Conservation (phyloP, 1,140 invertebrate species). For the Drosophila parvula region DNA sequence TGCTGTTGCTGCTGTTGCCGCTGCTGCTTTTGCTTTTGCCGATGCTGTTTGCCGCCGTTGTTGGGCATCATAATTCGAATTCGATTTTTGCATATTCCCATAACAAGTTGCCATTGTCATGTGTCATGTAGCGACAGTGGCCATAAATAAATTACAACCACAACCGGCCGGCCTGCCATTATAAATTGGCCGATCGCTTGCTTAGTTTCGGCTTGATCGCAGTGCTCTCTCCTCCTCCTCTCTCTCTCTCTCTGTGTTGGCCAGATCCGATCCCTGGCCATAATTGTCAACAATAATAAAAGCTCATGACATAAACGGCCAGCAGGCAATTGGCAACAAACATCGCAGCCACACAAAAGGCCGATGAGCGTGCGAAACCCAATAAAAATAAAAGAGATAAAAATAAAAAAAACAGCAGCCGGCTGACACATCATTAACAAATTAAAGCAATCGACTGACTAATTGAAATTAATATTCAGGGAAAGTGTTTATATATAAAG, state of each 20-base stretch:
- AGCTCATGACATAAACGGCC: constrained; percentile 61
- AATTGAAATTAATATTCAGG: constrained; percentile 16
- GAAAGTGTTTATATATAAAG: not conserved
- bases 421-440: constrained; percentile 70
- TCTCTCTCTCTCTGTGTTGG: constrained; percentile 19
- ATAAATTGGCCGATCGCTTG: constrained; percentile 66
- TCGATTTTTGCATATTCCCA: constrained; percentile 81
- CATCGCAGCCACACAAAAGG: constrained; percentile 25
- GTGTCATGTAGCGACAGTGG: constrained; percentile 79
- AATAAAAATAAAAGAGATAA: constrained; percentile 4
- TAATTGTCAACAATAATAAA: constrained; percentile 79
- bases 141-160: constrained; percentile 80
- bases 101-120: constrained; percentile 81
- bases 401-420: constrained; percentile 1
- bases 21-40: constrained; percentile 17
- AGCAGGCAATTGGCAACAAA: constrained; percentile 47
- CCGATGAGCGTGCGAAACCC: constrained; percentile 59
- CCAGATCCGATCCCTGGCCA: constrained; percentile 41
- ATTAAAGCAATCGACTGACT: constrained; percentile 46
- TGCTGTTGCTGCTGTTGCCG: constrained; percentile 22
- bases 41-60: constrained; percentile 37
- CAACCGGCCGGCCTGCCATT: constrained; percentile 74
- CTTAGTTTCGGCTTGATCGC: constrained; percentile 16
- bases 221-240: constrained; percentile 38
- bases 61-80: constrained; percentile 79